Evolutionary conservation across 2,113 vertebrate species (phyloP), one percentile per base, ranked within the genome.

Genomic region (Cephalopholis sonnerati): DNA sequence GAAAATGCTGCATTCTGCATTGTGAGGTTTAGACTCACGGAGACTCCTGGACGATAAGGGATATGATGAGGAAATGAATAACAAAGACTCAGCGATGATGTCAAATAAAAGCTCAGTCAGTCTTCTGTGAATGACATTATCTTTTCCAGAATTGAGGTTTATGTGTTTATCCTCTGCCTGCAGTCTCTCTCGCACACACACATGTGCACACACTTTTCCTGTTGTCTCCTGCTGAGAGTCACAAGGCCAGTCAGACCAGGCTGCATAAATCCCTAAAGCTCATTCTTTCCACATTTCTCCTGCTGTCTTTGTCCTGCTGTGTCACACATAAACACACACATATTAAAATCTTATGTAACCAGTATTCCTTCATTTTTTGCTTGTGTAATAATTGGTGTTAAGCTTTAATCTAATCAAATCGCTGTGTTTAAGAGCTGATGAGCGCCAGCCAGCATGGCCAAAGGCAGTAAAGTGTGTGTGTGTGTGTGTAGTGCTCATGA

Each of bases 361-460:
- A 50, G 27, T 24, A 51, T 74, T 50, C 32, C 22, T 25, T 29
- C 29, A 20, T 10, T 57, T 25, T 74, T 69, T 81, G 66, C 62
- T 63, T 83, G 55, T 77, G 20, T 82, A 86, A 82, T 74, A 64
- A 79, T 79, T 69, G 10, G 25, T 67, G 63, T 77, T 66, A 24
- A 58, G 66, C 13, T 75, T 85, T 81, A 50, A 88, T 86, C 66
- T 50, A 44, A 75, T 83, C 53, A 68, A 70, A 71, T 8, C 25
- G 48, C 20, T 66, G 76, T 50, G 25, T 72, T 91, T 65, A 82
- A 73, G 77, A 51, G 61, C 59, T 70, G 51, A 73, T 83, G 59
- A 74, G 50, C 10, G 0, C 17, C 51, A 74, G 54, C 25, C 25
- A 77, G 58, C 27, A 50, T 53, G 69, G 57, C 69, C 53, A 7